A percentile compares a stretch with the other conserved stretches of the same genome.
Conservation (phyloP, 2,888 invertebrate genomes). For the Parapristionchus giblindavisi region DNA sequence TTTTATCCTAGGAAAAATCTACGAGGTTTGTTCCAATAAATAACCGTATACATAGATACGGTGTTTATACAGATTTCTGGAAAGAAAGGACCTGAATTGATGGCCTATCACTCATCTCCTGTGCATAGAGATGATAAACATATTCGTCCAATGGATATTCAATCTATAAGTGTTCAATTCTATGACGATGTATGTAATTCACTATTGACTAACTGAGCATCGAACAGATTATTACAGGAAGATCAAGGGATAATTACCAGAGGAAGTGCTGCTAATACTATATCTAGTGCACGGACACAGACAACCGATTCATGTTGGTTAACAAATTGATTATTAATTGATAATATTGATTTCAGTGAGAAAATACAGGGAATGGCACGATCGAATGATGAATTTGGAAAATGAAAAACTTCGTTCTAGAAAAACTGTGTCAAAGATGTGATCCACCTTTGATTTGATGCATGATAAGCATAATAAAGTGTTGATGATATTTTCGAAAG, state of each 20-base stretch:
- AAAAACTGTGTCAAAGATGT: conserved; percentile 2
- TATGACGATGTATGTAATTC: conserved; percentile 13
- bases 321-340: neutral
- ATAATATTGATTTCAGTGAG: conserved; percentile 11
- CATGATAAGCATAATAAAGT: neutral
- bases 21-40: neutral
- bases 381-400: conserved; percentile 16
- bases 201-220: neutral
- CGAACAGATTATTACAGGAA: neutral
- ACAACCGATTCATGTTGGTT: neutral
- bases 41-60: neutral
- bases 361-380: conserved; percentile 13
- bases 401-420: neutral
- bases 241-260: conserved; percentile 2
- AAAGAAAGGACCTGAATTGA: neutral
- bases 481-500: neutral
- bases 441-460: neutral
- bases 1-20: neutral
- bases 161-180: conserved; percentile 25
- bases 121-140: conserved; percentile 18
- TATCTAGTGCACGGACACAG: conserved; percentile 6
- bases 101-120: conserved; percentile 20
- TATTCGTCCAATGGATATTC: neutral
- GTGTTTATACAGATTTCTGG: neutral
- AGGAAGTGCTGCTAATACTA: conserved; percentile 25